These are phyloP conservation scores for Pedetes capensis DNA, from an alignment of 2,113 vertebrate species.

Conservation along the genomic window DNA sequence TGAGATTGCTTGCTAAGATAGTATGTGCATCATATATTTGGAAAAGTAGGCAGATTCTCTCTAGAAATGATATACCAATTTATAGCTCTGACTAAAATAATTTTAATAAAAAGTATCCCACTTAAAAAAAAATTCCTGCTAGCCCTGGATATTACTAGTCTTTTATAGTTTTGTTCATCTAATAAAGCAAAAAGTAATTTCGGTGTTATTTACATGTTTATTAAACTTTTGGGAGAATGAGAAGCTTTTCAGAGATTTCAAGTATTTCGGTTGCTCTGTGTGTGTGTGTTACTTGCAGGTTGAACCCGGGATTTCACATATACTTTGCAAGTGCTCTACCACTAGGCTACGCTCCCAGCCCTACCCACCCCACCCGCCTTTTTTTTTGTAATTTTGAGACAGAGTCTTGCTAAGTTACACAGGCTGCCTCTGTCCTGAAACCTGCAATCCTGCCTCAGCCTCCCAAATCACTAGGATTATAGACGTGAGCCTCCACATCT, in stretches of 20 bases:
- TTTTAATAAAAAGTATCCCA: neutral
- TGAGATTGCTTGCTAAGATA: constrained; percentile 16
- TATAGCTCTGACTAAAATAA: neutral
- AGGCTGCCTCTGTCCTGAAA: no score
- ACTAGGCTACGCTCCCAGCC: no score
- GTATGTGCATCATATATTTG: neutral
- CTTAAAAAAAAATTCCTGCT: neutral
- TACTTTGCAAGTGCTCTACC: no score
- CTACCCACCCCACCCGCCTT: neutral
- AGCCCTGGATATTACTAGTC: neutral
- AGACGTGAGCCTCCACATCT: no score
- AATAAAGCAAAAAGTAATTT: neutral
- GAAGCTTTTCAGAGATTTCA: neutral
- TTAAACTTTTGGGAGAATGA: neutral
- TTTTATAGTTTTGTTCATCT: neutral
- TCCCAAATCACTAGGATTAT: no score
- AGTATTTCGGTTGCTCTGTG: neutral
- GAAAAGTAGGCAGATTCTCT: neutral
- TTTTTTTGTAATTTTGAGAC: neutral
- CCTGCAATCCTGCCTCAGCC: no score
- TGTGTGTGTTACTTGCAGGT: no score
- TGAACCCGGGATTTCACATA: no score
- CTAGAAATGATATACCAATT: neutral
- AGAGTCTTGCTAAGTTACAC: no score
- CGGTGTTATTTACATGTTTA: neutral